These are phyloP conservation scores for Protobothrops mucrosquamatus DNA, from an alignment of 2,113 vertebrate species.

Conservation along the genomic window DNA sequence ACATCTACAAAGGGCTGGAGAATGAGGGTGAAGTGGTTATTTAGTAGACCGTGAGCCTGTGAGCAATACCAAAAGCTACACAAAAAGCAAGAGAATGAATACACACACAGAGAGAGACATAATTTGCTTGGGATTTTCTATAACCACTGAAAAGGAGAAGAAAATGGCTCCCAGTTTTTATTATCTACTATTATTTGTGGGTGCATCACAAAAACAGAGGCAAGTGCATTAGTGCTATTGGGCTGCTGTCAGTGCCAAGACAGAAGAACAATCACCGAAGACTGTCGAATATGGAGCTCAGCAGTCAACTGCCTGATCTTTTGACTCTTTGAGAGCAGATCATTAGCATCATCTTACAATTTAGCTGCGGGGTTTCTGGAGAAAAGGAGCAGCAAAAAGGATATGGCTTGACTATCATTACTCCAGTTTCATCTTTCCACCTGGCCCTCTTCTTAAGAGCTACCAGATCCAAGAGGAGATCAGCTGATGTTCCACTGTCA, in stretches of 20 bases:
- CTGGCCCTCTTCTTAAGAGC: not conserved
- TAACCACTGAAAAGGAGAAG: conserved; percentile 61
- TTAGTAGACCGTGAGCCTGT: conserved; percentile 56
- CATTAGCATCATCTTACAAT: not conserved
- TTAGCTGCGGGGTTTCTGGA: not conserved
- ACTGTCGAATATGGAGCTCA: conserved; percentile 4
- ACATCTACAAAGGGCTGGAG: conserved; percentile 39
- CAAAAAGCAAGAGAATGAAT: not conserved
- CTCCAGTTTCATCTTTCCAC: not conserved
- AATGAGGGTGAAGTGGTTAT: conserved; percentile 65
- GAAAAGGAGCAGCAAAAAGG: not conserved
- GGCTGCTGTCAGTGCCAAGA: conserved; percentile 40
- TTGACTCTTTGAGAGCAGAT: not conserved
- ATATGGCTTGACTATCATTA: not conserved
- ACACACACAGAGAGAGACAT: conserved; percentile 43
- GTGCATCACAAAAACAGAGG: conserved; percentile 50
- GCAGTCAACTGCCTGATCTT: not conserved
- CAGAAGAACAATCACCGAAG: conserved; percentile 35
- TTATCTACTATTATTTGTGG: conserved; percentile 67
- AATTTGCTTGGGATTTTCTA: conserved; percentile 69
- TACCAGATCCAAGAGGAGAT: too few species aligned
- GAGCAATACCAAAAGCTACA: conserved; percentile 61
- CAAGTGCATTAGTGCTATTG: conserved; percentile 55
- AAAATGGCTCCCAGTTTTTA: conserved; percentile 55
- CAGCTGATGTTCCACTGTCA: not conserved